phyloP scores from a whole-genome alignment of 2,113 vertebrate species.

The Rhineura floridana region DNA sequence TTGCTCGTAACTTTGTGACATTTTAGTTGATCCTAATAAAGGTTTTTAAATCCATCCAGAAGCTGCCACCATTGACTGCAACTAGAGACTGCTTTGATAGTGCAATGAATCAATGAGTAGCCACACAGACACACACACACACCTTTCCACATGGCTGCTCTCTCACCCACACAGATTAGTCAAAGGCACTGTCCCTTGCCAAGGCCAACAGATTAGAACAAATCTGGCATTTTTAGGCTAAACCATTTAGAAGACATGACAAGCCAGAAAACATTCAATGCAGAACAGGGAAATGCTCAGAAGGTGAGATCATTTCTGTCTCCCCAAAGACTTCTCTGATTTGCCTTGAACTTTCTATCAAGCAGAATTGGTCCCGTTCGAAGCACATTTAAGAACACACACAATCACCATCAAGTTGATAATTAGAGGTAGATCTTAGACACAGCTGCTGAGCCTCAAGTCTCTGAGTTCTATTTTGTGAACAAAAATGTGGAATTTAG shows the following conservation, averaged over 20 bases:
- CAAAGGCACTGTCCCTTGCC: background rate
- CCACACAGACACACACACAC: too few relatives aligned
- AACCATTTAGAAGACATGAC: background rate
- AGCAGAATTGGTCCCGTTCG: constrained; percentile 12
- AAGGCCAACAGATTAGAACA: constrained; percentile 18
- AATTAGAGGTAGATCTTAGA: background rate
- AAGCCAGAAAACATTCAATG: constrained; percentile 27
- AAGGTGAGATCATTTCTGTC: constrained; percentile 18
- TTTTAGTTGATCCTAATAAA: background rate
- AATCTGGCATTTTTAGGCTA: background rate
- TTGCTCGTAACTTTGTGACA: background rate
- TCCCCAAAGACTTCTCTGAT: background rate
- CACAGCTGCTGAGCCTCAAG: constrained; percentile 13
- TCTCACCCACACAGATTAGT: constrained; percentile 7
- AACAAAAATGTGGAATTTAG: background rate
- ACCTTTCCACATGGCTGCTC: constrained; percentile 7
- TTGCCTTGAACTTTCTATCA: constrained; percentile 17
- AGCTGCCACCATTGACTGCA: background rate
- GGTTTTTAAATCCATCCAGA: background rate
- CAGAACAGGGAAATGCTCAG: constrained; percentile 18
- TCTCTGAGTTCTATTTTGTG: background rate
- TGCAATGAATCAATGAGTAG: background rate
- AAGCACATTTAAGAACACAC: constrained; percentile 23
- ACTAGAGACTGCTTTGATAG: background rate
- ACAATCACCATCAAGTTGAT: background rate